phyloP scores from a whole-genome alignment of 2,797 vertebrate species.

The Eulemur mongoz region DNA sequence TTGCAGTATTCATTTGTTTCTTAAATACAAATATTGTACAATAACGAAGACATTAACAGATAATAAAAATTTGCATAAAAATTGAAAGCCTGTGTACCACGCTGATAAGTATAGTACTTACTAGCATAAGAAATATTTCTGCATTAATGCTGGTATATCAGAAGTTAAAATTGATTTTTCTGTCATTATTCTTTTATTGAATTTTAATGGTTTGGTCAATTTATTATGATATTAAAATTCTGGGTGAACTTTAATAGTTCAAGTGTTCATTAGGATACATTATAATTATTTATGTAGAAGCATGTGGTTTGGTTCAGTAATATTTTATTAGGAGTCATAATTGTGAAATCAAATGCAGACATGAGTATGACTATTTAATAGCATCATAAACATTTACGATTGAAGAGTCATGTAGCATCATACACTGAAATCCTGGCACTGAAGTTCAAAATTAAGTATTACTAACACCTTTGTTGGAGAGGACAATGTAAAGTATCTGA shows the following conservation, averaged over 20 bases:
- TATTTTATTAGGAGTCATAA: neutral
- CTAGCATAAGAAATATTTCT: neutral
- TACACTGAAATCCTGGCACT: neutral
- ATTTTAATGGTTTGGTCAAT: neutral
- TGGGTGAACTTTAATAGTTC: neutral
- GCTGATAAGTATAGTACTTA: neutral
- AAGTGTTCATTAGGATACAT: neutral
- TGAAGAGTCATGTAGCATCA: neutral
- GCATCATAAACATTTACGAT: neutral
- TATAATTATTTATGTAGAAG: neutral
- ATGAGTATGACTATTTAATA: neutral
- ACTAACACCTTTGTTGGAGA: neutral
- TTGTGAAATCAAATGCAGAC: neutral
- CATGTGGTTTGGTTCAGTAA: neutral
- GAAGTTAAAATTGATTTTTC: neutral
- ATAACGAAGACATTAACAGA: neutral
- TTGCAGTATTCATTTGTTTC: neutral
- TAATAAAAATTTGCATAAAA: conserved; percentile 28
- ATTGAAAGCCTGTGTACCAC: neutral
- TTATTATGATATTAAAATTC: neutral
- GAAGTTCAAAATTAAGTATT: conserved; percentile 7
- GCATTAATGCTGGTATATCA: neutral
- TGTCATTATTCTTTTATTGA: neutral
- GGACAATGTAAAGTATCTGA: neutral
- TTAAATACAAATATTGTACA: neutral